Base-by-base conservation (phyloP, 2,797 vertebrate species). In the Chiroxiphia lanceolata region DNA sequence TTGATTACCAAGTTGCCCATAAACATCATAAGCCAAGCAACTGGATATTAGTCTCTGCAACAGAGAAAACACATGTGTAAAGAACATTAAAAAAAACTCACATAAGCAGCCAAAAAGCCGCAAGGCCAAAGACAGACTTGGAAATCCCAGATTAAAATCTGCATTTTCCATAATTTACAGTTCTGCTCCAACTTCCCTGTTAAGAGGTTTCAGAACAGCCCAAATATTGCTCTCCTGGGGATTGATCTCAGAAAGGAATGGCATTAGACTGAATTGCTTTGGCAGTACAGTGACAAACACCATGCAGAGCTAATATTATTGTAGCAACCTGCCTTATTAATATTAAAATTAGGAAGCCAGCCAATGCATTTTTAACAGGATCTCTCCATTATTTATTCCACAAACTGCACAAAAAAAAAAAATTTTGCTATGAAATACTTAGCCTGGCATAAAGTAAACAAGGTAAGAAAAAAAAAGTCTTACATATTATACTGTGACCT, bases 311-410 rank as follows among this genome's bases (percentile, higher is more conserved):
- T 96, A 94, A 96, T 95, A 93, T 96, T 95, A 96, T 90, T 96
- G 95, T 90, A 90, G 53, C 95, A 92, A 94, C 78, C 81, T 90
- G 77, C 45, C 88, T 94, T 90, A 96, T 96, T 94, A 96, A 96
- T 94, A 96, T 96, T 96, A 96, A 95, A 96, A 95, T 90, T 92
- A 93, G 80, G 74, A 94, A 89, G 90, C n/a, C 34, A 96, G 81
- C 13, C 83, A 89, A 82, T 95, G 75, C 91, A 94, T 96, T 94
- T 96, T 96, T 94, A 96, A 95, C 75, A 94, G 78, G 54, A 75
- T 78, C 65, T 77, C 81, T 91, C 87, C 76, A 94, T 95, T 95
- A 96, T 95, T 96, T 96, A 96, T 95, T 95, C 82, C 83, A 92
- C 68, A 92, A 93, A 90, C 91, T 82, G 70, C 81, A 90, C 53